Evolutionary conservation across 2,797 vertebrate genomes (phyloP).

Genomic region (Tauraco hartlaubi): DNA sequence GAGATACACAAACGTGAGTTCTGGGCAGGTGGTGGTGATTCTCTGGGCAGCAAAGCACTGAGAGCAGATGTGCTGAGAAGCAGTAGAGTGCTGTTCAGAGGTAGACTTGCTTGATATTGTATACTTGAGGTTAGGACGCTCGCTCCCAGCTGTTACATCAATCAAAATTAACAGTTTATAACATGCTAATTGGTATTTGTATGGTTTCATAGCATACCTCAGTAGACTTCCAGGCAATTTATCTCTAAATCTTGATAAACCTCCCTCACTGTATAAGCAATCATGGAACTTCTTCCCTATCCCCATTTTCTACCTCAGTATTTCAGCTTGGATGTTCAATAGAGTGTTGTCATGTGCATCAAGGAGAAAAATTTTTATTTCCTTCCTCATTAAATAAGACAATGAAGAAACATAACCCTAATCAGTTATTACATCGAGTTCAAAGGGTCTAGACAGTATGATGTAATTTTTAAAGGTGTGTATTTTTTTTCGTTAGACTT

Average conservation of each 20-base stretch:
- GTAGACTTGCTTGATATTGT: rapidly evolving
- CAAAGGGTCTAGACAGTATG: not conserved
- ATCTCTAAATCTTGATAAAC: not conserved
- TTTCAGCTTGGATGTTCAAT: not conserved
- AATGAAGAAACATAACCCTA: not conserved
- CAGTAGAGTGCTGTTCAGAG: not conserved
- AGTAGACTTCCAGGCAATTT: not conserved
- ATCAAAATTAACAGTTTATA: not conserved
- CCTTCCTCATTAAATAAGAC: not conserved
- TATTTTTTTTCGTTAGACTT: not conserved
- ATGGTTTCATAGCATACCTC: not conserved
- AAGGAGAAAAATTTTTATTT: not conserved
- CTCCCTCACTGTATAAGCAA: not conserved
- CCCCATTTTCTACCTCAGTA: not conserved
- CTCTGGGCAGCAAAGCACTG: not conserved
- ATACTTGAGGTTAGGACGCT: not conserved
- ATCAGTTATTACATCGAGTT: not conserved
- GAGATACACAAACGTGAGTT: rapidly evolving
- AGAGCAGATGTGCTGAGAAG: not conserved
- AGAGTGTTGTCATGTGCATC: not conserved
- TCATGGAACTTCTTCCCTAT: not conserved
- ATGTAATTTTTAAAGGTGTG: not conserved
- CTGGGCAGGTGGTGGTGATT: not conserved
- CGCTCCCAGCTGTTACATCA: not conserved
- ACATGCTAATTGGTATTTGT: not conserved